These are phyloP conservation scores for Hirtodrosophila duncani DNA, from an alignment of 2,888 invertebrate species.

Conservation along the genomic window DNA sequence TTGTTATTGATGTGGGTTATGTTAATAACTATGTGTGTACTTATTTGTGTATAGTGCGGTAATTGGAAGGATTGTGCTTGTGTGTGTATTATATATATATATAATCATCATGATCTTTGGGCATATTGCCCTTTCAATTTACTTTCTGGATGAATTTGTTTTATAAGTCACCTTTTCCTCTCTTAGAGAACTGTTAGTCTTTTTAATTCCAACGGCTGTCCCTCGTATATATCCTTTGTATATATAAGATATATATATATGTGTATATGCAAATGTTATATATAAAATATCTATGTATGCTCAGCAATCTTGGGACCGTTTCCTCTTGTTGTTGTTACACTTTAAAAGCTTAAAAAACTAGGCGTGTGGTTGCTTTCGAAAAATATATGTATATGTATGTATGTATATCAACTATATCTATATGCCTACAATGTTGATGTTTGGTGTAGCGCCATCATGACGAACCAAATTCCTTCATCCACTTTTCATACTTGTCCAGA, in stretches of 20 bases:
- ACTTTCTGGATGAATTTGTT: slow-evolving; percentile 18
- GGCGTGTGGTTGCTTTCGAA: slow-evolving; percentile 39
- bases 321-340: too few relatives aligned
- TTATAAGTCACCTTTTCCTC: slow-evolving; percentile 21
- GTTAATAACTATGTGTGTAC: slow-evolving; percentile 34
- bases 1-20: slow-evolving; percentile 16
- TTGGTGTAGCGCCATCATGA: slow-evolving; percentile 73
- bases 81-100: slow-evolving; percentile 11
- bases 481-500: slow-evolving; percentile 95
- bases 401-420: too few relatives aligned
- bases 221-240: slow-evolving; percentile 29
- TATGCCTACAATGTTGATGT: slow-evolving; percentile 34
- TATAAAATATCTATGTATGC: slow-evolving; percentile 65
- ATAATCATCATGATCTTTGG: slow-evolving; percentile 12
- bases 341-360: slow-evolving; percentile 59
- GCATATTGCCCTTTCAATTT: slow-evolving; percentile 27
- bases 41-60: neutral
- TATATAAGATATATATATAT: slow-evolving; percentile 43
- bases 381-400: slow-evolving; percentile 31
- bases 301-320: slow-evolving; percentile 41
- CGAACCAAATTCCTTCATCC: slow-evolving; percentile 97
- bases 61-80: slow-evolving; percentile 45
- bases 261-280: slow-evolving; percentile 49
- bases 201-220: slow-evolving; percentile 62
- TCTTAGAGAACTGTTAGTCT: slow-evolving; percentile 68